phyloP scores from a whole-genome alignment of 2,888 invertebrate genomes.

The Chydorus sphaericus region DNA sequence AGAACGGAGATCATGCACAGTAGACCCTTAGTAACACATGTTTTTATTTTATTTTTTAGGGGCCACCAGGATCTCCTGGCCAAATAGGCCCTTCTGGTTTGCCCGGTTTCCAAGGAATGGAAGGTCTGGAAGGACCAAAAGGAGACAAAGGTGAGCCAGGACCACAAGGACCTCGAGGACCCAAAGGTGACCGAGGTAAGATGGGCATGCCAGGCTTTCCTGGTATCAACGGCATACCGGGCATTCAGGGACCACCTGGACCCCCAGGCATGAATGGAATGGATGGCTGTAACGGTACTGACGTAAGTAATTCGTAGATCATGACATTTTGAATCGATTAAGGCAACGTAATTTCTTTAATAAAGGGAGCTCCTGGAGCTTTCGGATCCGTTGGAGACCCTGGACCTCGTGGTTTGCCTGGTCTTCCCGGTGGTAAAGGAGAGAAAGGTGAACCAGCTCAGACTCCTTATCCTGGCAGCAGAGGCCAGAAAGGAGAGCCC shows the following conservation, averaged over 20 bases:
- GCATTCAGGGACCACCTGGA: conserved; percentile 51
- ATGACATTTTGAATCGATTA: not conserved
- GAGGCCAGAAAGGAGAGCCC: conserved; percentile 76
- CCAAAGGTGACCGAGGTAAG: conserved; percentile 71
- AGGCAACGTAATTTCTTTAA: conserved; percentile 14
- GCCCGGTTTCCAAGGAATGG: conserved; percentile 57
- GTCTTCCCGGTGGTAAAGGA: conserved; percentile 49
- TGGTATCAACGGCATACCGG: conserved; percentile 57
- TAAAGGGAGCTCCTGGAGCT: conserved; percentile 56
- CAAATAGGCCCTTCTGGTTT: conserved; percentile 43
- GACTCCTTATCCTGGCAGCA: conserved; percentile 39
- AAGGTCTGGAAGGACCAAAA: conserved; percentile 73
- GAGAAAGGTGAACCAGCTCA: conserved; percentile 68
- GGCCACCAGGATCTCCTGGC: conserved; percentile 56
- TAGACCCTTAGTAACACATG: not conserved
- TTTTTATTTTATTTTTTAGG: conserved; percentile 35
- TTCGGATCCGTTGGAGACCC: conserved; percentile 50
- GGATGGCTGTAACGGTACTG: conserved; percentile 93
- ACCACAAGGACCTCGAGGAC: conserved; percentile 60
- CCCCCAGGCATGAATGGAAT: conserved; percentile 65
- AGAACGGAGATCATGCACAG: no score
- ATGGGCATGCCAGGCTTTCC: conserved; percentile 76
- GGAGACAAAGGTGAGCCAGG: conserved; percentile 80
- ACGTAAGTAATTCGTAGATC: conserved; percentile 43
- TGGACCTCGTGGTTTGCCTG: conserved; percentile 62